A percentile compares a stretch with the other conserved stretches of the same genome.
phyloP scores from a whole-genome alignment of 1,140 invertebrate genomes.

The Ips typographus region DNA sequence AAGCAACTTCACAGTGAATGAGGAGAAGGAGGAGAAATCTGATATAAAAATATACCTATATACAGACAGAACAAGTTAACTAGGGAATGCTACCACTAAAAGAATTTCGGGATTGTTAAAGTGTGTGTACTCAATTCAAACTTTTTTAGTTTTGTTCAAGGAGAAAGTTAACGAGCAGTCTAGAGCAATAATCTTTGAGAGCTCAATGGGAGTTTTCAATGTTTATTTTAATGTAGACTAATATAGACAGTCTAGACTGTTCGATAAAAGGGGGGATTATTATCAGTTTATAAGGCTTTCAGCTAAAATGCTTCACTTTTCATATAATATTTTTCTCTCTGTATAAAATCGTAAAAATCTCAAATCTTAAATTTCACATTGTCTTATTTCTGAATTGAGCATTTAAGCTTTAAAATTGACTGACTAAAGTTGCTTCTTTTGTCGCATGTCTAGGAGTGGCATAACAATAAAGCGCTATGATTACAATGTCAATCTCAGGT shows the following conservation, averaged over 20 bases:
- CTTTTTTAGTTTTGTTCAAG: neutral
- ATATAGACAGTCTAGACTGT: neutral
- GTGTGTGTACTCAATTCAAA: neutral
- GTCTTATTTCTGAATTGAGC: neutral
- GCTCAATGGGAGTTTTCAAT: neutral
- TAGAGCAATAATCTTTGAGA: neutral
- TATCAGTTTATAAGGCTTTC: too few species aligned
- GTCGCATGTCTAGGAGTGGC: neutral
- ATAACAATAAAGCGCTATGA: slow-evolving; percentile 2
- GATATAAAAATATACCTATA: neutral
- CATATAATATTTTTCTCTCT: too few species aligned
- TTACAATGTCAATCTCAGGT: slow-evolving; percentile 27
- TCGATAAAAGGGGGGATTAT: neutral
- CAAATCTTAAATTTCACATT: too few species aligned
- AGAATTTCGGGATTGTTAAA: neutral
- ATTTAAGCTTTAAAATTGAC: neutral
- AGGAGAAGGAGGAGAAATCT: neutral
- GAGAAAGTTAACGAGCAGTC: neutral
- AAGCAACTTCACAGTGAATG: neutral
- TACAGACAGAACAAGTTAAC: neutral
- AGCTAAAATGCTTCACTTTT: too few species aligned
- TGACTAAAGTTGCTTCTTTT: neutral
- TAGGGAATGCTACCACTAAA: neutral
- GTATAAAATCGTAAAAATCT: too few species aligned
- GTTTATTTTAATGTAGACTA: neutral